Base-by-base conservation (phyloP, 2,797 vertebrate species). In the Saxicola maurus region DNA sequence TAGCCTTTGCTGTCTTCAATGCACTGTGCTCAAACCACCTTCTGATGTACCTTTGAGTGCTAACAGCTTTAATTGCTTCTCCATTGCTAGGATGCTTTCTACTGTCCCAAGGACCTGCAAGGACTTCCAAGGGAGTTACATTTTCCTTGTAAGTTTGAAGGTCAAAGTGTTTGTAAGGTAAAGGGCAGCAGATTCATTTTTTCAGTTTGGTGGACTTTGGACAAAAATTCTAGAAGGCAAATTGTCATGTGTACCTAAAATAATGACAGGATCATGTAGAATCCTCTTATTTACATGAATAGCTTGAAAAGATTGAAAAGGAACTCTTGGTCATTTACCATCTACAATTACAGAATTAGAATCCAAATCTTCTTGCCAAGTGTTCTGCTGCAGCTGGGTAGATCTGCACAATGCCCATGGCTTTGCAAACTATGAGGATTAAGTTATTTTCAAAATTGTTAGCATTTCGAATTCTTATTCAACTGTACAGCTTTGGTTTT, bases 101-200 rank as follows among this genome's bases (percentile, higher is more conserved):
- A 6, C 12, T 9, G 6, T 11, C 18, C 30, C 1, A 4, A 64
- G 95, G 94, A 59, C 85, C 62, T 91, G 92, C 67, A 31, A 55
- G 67, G 53, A 94, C 74, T 61, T 96, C 93, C 38, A 91, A 48
- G 38, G 68, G 87, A 78, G 76, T 86, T 31, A 81, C 67, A 51
- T 91, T 93, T 88, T 94, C 91, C 91, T 94, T 92, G 40, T 18
- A 16, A 13, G 31, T 49, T 92, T 86, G 89, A 82, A 8, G n/a
- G 65, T n/a, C 3, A 52, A 30, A 6, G 31, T 1, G 1, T 46
- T 82, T 86, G 17, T 3, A 90, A 95, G 87, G 79, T 53, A 60
- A 96, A 92, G 24, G 18, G 66, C 5, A 67, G 38, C 81, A 51
- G 23, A 42, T 64, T 52, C 5, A 16, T 43, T 82, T 83, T 52